Evolutionary conservation across 2,888 invertebrate species (phyloP).

Genomic region (Lacanobia oleracea): DNA sequence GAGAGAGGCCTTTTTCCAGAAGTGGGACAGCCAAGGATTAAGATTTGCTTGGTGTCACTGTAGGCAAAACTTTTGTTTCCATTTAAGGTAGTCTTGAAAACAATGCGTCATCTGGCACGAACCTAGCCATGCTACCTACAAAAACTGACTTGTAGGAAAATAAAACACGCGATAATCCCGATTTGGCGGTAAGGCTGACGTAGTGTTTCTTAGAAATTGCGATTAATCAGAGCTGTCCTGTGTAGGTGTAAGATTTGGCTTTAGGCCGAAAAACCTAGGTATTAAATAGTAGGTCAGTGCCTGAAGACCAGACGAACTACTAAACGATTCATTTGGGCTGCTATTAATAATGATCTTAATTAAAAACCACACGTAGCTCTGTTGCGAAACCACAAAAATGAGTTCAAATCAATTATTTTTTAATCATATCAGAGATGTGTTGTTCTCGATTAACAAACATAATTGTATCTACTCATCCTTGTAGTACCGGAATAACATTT

Average conservation of each 20-base stretch:
- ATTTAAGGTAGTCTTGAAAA: conserved; percentile 16
- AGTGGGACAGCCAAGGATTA: not conserved
- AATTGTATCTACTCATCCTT: conserved; percentile 45
- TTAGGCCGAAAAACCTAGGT: conserved; percentile 16
- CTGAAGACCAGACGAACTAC: not conserved
- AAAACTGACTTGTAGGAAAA: conserved; percentile 15
- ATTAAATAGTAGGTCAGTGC: not conserved
- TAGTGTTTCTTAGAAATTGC: conserved; percentile 32
- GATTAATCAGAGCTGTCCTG: conserved; percentile 21
- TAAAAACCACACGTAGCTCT: not conserved
- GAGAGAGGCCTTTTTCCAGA: too few relatives aligned
- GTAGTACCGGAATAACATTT: conserved; percentile 46
- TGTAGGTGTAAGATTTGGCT: conserved; percentile 30
- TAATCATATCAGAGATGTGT: conserved; percentile 17
- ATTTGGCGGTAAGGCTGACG: conserved; percentile 31
- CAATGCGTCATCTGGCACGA: conserved; percentile 18
- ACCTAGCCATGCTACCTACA: conserved; percentile 5
- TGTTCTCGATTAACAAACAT: conserved; percentile 26
- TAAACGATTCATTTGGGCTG: conserved; percentile 10
- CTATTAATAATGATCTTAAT: conserved; percentile 18
- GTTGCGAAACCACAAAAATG: conserved; percentile 14
- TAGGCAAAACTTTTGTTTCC: conserved; percentile 12
- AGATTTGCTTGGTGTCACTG: not conserved
- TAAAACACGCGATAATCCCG: conserved; percentile 8
- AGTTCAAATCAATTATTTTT: conserved; percentile 13